Evolutionary conservation across 2,888 invertebrate species (phyloP), one percentile per base, ranked within the genome.

Genomic region (Eupithecia tripunctaria): DNA sequence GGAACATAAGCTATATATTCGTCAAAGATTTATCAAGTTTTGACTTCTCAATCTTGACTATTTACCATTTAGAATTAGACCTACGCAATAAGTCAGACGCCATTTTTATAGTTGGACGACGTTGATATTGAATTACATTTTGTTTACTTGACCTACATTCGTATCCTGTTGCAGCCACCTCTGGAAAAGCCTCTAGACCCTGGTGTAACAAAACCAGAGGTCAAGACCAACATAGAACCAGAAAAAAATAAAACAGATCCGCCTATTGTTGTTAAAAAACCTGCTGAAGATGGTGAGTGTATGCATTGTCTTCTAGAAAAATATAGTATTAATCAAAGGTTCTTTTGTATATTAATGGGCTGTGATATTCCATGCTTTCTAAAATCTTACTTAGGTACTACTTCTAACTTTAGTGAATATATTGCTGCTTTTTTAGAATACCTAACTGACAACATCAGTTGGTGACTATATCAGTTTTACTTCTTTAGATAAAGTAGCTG

Each of bases 241-340:
- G 83, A 76, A 43, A 88, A 86, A 80, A 91, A 91, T 80, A 91
- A 89, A 78, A 86, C 87, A 76, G 88, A 88, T 72, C 85, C 84
- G 76, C 83, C 88, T 79, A 88, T 86, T 82, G 81, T 82, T 79
- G 82, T 88, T 82, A 86, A 87, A 72, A 89, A 88, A 84, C 85
- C 84, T 78, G 85, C 91, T 82, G 92, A 93, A 81, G 86, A 88
- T 89, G 93, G 93, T 93, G 85, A 85, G 80, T 80, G 10, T n/a
- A 62, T 56, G n/a, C 27, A 25, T 25, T 25, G 21, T 18, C 63
- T 43, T 36, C 36, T 71, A 68, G 41, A 47, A 32, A 2, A 63
- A 8, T 27, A 29, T 18, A n/a, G 62, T 29, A 59, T 1, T 56
- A 25, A 14, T 56, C 56, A 56, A 56, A 5, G 25, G 5, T 25